Evolutionary conservation across 1,140 invertebrate species (phyloP), one percentile per base, ranked within the genome.

Genomic region (Chrysomallon squamiferum): DNA sequence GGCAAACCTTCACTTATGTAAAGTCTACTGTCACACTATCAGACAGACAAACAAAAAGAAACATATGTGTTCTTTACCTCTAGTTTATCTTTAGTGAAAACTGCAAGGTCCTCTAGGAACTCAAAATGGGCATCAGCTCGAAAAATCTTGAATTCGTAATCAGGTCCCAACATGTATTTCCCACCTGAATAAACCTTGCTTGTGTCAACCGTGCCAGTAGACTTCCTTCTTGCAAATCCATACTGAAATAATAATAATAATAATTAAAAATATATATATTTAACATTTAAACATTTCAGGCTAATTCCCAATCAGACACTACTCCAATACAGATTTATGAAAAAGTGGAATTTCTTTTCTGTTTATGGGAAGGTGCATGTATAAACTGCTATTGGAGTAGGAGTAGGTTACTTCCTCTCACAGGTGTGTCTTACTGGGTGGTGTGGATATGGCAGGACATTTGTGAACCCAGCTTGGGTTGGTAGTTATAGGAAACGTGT

Each of bases 41-140:
- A n/a, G n/a, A n/a, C n/a, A n/a, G n/a, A n/a, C n/a, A n/a, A n/a
- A n/a, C n/a, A n/a, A n/a, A n/a, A n/a, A n/a, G n/a, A n/a, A n/a
- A n/a, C n/a, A n/a, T n/a, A n/a, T n/a, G n/a, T n/a, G 45, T 18
- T 13, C 27, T 56, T 58, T 66, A 76, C 75, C 68, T 76, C 70
- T 18, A 79, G 52, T 62, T 77, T 77, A 56, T 79, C 77, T 33
- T 49, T 49, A 0, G 78, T 75, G 62, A 80, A 80, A 2, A 80
- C 70, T 4, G 67, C n/a, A 20, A 78, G 65, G 27, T 72, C 68
- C 32, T 49, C 29, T 18, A 78, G 38, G 11, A 9, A 41, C 15
- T 72, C 68, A 54, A 68, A 71, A 59, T 80, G 76, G 20, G 72
- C 73, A 30, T 70, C 73, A 7, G 76, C 68, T 33, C 62, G 52